Evolutionary conservation across 2,113 vertebrate species (phyloP).

Genomic region (Cryptotis parvus): DNA sequence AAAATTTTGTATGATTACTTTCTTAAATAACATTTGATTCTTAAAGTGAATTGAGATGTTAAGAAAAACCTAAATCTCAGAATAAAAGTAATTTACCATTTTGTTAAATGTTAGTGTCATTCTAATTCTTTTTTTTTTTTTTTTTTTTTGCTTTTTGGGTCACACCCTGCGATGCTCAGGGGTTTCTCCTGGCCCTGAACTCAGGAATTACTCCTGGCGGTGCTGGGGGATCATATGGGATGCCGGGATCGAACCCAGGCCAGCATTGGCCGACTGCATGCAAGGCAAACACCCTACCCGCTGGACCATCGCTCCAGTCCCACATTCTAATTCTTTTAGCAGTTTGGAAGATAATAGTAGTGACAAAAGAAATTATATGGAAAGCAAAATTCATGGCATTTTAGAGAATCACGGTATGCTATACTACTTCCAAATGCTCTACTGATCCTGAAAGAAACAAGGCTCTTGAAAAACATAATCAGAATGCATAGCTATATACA

Average conservation of each 20-base stretch:
- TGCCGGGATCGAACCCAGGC: no score
- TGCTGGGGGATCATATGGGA: no score
- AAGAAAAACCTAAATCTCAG: slow-evolving; percentile 17
- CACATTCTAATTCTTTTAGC: slow-evolving; percentile 28
- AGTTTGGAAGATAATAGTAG: slow-evolving; percentile 12
- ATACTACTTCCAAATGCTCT: not conserved
- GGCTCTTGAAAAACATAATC: not conserved
- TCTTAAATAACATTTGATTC: not conserved
- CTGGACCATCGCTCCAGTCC: no score
- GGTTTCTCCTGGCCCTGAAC: no score
- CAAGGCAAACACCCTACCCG: no score
- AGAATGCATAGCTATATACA: not conserved
- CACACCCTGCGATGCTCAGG: no score
- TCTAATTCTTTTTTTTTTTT: slow-evolving; percentile 36
- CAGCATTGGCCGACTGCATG: no score
- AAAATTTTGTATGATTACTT: not conserved
- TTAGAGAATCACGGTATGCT: not conserved
- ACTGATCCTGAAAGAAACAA: not conserved
- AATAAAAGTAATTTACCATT: slow-evolving; percentile 37
- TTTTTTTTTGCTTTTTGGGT: no score
- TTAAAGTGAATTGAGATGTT: slow-evolving; percentile 32
- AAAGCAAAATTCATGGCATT: not conserved
- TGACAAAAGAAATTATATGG: not conserved
- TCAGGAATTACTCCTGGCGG: no score
- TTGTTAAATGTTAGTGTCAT: not conserved